These are phyloP conservation scores for Lasioglossum vierecki DNA, from an alignment of 2,888 invertebrate genomes.

Conservation along the genomic window DNA sequence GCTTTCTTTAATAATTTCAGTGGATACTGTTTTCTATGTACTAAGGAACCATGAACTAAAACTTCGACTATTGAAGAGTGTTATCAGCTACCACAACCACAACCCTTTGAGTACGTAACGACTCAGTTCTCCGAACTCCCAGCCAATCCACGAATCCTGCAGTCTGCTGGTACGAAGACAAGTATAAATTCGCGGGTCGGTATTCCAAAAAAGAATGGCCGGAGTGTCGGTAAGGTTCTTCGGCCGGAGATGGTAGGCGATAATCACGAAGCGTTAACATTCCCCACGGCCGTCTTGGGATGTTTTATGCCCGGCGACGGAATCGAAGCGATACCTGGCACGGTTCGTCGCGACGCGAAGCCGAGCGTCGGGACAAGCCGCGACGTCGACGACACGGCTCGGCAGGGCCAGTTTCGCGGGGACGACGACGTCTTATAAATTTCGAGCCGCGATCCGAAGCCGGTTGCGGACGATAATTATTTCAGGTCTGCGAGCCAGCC, in stretches of 20 bases:
- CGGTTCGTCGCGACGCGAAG: not conserved
- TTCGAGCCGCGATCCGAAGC: slow-evolving; percentile 44
- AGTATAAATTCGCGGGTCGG: not conserved
- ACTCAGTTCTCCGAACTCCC: not conserved
- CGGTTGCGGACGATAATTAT: slow-evolving; percentile 71
- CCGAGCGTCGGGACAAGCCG: slow-evolving; percentile 13
- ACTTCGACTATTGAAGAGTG: not conserved
- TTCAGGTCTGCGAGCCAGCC: slow-evolving; percentile 65
- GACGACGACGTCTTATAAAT: slow-evolving; percentile 71
- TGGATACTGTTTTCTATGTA: not conserved
- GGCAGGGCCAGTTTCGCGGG: slow-evolving; percentile 28
- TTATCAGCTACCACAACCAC: not conserved
- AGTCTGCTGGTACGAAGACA: not conserved
- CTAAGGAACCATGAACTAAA: not conserved
- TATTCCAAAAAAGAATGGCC: not conserved
- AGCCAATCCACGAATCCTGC: not conserved
- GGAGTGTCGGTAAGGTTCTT: not conserved
- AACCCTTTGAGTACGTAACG: not conserved
- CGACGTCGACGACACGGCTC: slow-evolving; percentile 31
- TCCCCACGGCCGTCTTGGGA: slow-evolving; percentile 17
- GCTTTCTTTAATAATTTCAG: no score
- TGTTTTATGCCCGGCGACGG: slow-evolving; percentile 35
- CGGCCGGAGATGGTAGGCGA: not conserved
- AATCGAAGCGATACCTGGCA: slow-evolving; percentile 35
- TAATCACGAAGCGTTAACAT: slow-evolving; percentile 17